Evolutionary conservation across 1,140 invertebrate genomes (phyloP).

Genomic region (Frieseomelitta varia): DNA sequence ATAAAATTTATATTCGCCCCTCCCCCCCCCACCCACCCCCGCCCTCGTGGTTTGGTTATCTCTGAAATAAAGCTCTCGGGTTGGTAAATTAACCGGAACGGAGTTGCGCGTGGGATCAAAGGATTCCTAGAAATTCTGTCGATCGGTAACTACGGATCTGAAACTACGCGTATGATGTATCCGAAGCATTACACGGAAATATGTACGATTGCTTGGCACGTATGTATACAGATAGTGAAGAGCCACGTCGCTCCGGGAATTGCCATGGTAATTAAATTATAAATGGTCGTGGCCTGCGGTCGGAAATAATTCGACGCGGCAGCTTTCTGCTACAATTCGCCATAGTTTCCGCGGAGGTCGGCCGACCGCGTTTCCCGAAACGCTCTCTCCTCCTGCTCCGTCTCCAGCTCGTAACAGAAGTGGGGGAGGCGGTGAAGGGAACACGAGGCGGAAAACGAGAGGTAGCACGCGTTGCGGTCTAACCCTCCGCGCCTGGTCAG

Average conservation of each 20-base stretch:
- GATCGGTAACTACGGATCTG: conserved; percentile 11
- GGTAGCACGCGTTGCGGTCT: conserved; percentile 64
- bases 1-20: background rate
- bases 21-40: too few relatives aligned
- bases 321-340: conserved; percentile 75
- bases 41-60: background rate
- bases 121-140: conserved; percentile 40
- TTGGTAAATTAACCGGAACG: conserved; percentile 10
- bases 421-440: conserved; percentile 14
- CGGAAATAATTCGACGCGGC: conserved; percentile 78
- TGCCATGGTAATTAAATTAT: conserved; percentile 78
- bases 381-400: conserved; percentile 47
- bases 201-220: conserved; percentile 37
- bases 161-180: conserved; percentile 29
- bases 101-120: conserved; percentile 6
- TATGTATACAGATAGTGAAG: conserved; percentile 49
- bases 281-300: conserved; percentile 75
- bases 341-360: conserved; percentile 71
- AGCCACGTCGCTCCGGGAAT: conserved; percentile 65
- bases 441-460: conserved; percentile 32
- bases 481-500: conserved; percentile 64
- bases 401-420: conserved; percentile 50
- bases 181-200: conserved; percentile 19
- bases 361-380: conserved; percentile 65
- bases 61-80: background rate